These are phyloP conservation scores for Cremastinae sp. DNA, from an alignment of 2,888 invertebrate genomes.

Conservation along the genomic window DNA sequence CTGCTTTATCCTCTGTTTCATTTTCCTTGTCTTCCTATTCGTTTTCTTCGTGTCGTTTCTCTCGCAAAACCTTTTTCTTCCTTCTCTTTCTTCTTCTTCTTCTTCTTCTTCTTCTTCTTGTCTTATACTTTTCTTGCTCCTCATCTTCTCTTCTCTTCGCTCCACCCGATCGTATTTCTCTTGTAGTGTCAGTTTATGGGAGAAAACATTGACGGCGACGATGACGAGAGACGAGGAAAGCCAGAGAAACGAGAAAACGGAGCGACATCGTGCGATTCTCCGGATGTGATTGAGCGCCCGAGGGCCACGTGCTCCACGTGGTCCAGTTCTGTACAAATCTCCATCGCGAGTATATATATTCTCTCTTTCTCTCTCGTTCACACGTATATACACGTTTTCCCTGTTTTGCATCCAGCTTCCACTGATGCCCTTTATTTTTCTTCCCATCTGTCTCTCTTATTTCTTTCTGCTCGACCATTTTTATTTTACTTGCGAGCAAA, in stretches of 20 bases:
- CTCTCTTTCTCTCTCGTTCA: background rate
- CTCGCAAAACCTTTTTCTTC: constrained; percentile 53
- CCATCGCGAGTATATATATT: constrained; percentile 17
- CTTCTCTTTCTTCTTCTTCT: constrained; percentile 42
- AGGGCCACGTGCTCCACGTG: constrained; percentile 61
- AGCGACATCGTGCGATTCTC: constrained; percentile 48
- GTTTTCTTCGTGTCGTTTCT: constrained; percentile 20
- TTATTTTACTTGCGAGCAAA: constrained; percentile 21
- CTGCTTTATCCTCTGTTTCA: constrained; percentile 1
- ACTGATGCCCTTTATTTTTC: background rate
- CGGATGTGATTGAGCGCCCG: constrained; percentile 50
- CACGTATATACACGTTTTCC: too few species aligned
- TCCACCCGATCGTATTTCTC: constrained; percentile 46
- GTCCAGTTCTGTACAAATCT: constrained; percentile 43
- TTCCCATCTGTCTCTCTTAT: background rate
- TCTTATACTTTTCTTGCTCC: constrained; percentile 27
- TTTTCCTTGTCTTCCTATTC: constrained; percentile 14
- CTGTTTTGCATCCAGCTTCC: constrained; percentile 22
- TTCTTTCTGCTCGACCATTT: constrained; percentile 26
- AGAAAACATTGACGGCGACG: constrained; percentile 46
- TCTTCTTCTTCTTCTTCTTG: constrained; percentile 23
- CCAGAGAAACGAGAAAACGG: constrained; percentile 45
- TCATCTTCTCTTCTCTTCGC: constrained; percentile 30
- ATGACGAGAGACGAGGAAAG: constrained; percentile 35
- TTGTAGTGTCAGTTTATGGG: constrained; percentile 54